Evolutionary conservation across 2,113 vertebrate genomes (phyloP).

Genomic region (Rhea americana): DNA sequence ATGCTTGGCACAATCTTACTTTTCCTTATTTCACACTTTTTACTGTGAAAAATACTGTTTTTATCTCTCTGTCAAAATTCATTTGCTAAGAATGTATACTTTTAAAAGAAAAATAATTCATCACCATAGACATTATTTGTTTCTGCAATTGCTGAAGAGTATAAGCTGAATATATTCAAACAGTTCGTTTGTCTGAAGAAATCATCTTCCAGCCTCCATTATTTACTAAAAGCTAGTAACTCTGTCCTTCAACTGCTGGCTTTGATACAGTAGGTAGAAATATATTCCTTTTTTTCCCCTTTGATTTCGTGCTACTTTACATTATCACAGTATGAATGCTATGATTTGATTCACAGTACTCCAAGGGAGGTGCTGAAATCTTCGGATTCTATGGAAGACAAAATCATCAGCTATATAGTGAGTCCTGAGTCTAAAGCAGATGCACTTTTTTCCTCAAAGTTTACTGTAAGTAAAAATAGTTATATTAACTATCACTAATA

Average conservation of each 20-base stretch:
- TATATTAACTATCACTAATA: not conserved
- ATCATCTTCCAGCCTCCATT: not conserved
- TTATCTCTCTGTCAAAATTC: not conserved
- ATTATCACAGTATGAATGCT: not conserved
- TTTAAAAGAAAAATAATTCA: not conserved
- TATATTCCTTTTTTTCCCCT: not conserved
- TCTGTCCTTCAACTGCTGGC: not conserved
- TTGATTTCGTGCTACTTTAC: not conserved
- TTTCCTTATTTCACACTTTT: not conserved
- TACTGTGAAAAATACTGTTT: not conserved
- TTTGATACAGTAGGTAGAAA: not conserved
- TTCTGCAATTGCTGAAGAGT: not conserved
- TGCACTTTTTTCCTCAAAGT: not conserved
- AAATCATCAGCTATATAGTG: not conserved
- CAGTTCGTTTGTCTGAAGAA: not conserved
- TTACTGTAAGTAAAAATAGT: not conserved
- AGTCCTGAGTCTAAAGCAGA: not conserved
- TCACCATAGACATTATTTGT: not conserved
- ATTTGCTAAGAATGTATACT: not conserved
- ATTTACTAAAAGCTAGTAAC: not conserved
- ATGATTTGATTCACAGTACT: not conserved
- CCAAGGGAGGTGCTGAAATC: not conserved
- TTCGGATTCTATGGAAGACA: not conserved
- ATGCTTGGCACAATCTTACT: not conserved
- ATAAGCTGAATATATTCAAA: not conserved